Conservation (phyloP, 2,797 vertebrate genomes). For the Lepilemur ruficaudatus region DNA sequence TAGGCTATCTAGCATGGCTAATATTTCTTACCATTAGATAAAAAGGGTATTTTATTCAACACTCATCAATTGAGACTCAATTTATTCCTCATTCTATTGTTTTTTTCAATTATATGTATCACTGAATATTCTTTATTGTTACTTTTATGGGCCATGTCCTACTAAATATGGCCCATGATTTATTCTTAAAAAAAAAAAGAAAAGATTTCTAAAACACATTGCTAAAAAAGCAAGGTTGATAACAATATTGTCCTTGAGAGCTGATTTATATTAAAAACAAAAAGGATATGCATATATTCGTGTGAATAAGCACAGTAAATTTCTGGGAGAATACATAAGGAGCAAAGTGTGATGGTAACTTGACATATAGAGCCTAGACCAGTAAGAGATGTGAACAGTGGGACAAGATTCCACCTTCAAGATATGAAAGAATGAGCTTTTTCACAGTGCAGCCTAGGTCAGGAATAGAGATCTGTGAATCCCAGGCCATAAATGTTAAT, state of each 20-base stretch:
- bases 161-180: not conserved
- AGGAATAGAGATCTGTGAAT: not conserved
- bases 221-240: not conserved
- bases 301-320: not conserved
- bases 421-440: not conserved
- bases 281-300: not conserved
- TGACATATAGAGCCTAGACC: not conserved
- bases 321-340: not conserved
- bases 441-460: not conserved
- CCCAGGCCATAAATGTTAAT: not conserved
- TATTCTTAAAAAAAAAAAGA: not conserved
- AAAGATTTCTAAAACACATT: not conserved
- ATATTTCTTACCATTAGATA: conserved; percentile 7
- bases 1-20: not conserved
- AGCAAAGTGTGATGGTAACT: not conserved
- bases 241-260: not conserved
- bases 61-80: not conserved
- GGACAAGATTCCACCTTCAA: not conserved
- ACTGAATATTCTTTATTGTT: not conserved
- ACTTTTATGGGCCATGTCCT: not conserved
- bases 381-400: not conserved
- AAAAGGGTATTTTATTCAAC: not conserved
- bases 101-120: not conserved
- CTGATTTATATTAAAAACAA: not conserved
- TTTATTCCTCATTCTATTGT: not conserved